Conservation (phyloP, 1,140 invertebrate genomes). For the Reticulitermes speratus region DNA sequence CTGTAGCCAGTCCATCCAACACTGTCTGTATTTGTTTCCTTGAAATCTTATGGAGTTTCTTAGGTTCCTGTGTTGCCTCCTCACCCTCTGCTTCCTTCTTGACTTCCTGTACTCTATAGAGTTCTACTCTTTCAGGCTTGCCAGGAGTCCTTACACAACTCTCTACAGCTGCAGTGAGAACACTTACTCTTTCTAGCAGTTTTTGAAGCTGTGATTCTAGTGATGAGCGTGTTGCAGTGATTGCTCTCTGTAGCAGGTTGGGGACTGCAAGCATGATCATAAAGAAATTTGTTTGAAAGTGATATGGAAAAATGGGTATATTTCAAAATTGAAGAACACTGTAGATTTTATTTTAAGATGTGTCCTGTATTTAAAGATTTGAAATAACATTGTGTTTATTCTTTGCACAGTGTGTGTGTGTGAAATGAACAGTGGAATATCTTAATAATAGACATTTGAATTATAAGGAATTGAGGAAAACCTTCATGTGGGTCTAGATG, state of each 20-base stretch:
- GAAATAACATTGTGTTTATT: too few species aligned
- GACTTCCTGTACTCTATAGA: constrained; percentile 38
- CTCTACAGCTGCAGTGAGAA: constrained; percentile 58
- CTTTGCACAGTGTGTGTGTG: too few species aligned
- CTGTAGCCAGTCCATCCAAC: constrained; percentile 47
- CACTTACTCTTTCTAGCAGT: constrained; percentile 61
- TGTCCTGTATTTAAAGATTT: too few species aligned
- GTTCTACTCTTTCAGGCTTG: not conserved
- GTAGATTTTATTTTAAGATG: too few species aligned
- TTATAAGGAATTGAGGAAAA: too few species aligned
- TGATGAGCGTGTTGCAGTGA: constrained; percentile 51
- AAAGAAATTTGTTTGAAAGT: too few species aligned
- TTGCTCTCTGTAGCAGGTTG: constrained; percentile 57
- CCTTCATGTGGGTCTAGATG: too few species aligned
- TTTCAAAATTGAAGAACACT: too few species aligned
- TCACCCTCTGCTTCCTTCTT: constrained; percentile 43
- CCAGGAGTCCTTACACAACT: not conserved
- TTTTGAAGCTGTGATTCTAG: constrained; percentile 54
- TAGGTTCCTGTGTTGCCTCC: constrained; percentile 24
- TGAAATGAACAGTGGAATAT: too few species aligned
- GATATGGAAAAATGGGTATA: too few species aligned
- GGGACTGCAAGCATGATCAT: constrained; percentile 51
- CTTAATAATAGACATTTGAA: too few species aligned
- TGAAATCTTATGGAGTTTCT: not conserved
- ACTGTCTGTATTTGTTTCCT: not conserved